phyloP scores from a whole-genome alignment of 35 echinoderm and acorn worm species.

The Ophiothrix spiculata region DNA sequence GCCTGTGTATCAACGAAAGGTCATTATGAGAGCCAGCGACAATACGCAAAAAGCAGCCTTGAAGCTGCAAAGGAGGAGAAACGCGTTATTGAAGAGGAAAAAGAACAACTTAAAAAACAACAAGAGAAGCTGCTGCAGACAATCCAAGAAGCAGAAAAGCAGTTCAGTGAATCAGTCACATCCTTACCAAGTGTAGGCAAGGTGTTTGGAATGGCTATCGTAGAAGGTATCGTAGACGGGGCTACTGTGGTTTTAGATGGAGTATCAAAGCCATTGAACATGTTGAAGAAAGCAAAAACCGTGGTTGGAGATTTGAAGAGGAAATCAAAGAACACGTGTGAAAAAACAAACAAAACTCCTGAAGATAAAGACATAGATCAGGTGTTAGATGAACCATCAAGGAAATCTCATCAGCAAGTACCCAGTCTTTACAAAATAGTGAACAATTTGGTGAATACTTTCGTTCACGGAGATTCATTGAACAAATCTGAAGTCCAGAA shows the following conservation, averaged over 20 bases:
- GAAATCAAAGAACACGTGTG: background rate
- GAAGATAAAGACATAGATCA: background rate
- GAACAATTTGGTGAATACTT: background rate
- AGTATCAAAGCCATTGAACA: too few relatives aligned
- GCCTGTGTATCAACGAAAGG: too few relatives aligned
- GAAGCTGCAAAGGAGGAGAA: background rate
- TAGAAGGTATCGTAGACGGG: background rate
- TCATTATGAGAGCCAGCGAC: too few relatives aligned
- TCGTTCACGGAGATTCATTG: background rate
- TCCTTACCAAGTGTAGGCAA: background rate
- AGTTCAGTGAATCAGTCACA: background rate
- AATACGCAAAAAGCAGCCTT: background rate
- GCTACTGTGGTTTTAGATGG: background rate
- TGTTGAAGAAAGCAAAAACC: too few relatives aligned
- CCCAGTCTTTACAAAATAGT: background rate
- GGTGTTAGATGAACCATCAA: background rate
- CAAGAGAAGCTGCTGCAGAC: too few relatives aligned
- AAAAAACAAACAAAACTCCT: too few relatives aligned
- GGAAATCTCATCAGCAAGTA: background rate
- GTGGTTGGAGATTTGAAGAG: too few relatives aligned
- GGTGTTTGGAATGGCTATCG: background rate
- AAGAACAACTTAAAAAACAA: background rate
- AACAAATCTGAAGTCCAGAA: background rate
- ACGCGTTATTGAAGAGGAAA: background rate
- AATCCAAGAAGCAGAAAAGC: background rate